Base-by-base conservation (phyloP, 2,888 invertebrate species). In the Thysanoteuthis rhombus region DNA sequence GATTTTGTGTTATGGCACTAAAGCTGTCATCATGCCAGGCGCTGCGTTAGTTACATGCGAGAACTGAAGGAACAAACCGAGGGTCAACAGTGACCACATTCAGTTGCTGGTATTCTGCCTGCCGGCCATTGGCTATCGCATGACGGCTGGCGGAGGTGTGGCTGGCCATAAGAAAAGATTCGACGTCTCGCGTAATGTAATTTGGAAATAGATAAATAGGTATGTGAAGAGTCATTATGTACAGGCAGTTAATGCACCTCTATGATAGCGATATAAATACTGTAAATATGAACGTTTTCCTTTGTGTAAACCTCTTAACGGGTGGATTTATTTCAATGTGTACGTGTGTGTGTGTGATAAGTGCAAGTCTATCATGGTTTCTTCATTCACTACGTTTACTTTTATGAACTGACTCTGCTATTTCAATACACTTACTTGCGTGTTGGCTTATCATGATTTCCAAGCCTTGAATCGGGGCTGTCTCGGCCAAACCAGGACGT, bases 311-410 rank as follows among this genome's bases (percentile, higher is more conserved):
- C n/a, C 12, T 75, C 36, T 19, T 12, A 75, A 75, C 12, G 25
- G 32, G 12, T 32, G 8, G 32, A 75, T n/a, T 12, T n/a, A 32
- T 75, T n/a, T n/a, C 8, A 1, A 75, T 75, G n/a, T n/a, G n/a
- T n/a, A 75, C n/a, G n/a, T 75, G n/a, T 75, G n/a, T 75, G n/a
- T 75, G n/a, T 75, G n/a, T 75, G n/a, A 75, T 75, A 75, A n/a
- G n/a, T 75, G n/a, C n/a, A n/a, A n/a, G n/a, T n/a, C n/a, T n/a
- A n/a, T n/a, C n/a, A n/a, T n/a, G n/a, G n/a, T n/a, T n/a, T n/a
- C n/a, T n/a, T n/a, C n/a, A n/a, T n/a, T n/a, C n/a, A n/a, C n/a
- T n/a, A n/a, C n/a, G n/a, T n/a, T n/a, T n/a, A n/a, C n/a, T n/a
- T n/a, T n/a, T n/a, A n/a, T n/a, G n/a, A n/a, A n/a, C n/a, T n/a